Base-by-base conservation (phyloP, 2,797 vertebrate genomes). In the Aplochiton taeniatus region DNA sequence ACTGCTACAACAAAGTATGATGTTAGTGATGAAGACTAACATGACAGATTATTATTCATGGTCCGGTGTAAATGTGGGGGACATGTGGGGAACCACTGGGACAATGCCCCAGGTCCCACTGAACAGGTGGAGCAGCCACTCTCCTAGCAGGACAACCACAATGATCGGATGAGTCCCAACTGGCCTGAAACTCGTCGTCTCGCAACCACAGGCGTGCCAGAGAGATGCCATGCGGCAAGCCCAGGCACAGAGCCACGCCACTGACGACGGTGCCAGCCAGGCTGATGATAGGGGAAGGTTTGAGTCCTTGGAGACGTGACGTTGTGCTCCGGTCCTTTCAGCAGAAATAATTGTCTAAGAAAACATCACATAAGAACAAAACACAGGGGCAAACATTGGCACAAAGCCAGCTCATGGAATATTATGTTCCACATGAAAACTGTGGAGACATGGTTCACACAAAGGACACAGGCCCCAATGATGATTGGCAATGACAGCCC, bases 41-140 rank as follows among this genome's bases (percentile, higher is more conserved):
- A 44, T 65, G 63, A 74, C 56, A 57, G 46, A 49, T 58, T 10
- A 45, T 47, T 16, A 41, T n/a, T 61, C 52, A 55, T 63, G 53
- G 68, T 63, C n/a, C 55, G 73, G 61, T 61, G 42, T 59, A 73
- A 74, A 76, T 88, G 72, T 75, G 74, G 66, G 68, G 72, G 84
- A 76, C 91, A 92, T 91, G 91, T 85, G 87, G 89, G 63, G 61
- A 76, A 73, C 70, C 68, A 62, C 77, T 78, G 79, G 84, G 78
- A 78, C 72, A 75, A 73, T 74, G 63, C 79, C 70, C 78, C 75
- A 72, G 78, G 67, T 84, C 65, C 81, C 69, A 68, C 43, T 79
- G 88, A 90, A 88, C 91, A 92, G 89, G 89, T 91, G 87, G 85
- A 81, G 76, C 80, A 82, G 73, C 74, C 77, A 63, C 78, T 85